Evolutionary conservation across 2,113 vertebrate species (phyloP).

Genomic region (Phrynocephalus versicolor): DNA sequence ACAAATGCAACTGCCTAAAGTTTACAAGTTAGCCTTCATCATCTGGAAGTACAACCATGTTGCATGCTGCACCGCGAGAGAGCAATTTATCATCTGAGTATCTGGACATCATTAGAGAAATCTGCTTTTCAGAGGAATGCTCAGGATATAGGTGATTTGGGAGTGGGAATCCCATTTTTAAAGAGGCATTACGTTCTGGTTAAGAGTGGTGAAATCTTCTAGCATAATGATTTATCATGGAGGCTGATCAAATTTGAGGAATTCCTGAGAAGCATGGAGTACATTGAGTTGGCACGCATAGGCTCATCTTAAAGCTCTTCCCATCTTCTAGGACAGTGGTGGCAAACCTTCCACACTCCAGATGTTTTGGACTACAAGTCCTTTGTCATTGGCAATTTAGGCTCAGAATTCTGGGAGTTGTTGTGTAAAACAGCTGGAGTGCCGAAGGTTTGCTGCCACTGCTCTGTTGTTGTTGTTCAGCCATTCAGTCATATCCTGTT

Average conservation of each 20-base stretch:
- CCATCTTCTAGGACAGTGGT: background rate
- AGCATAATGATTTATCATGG: background rate
- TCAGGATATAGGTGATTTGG: background rate
- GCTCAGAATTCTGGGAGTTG: too few species aligned
- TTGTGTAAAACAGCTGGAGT: too few species aligned
- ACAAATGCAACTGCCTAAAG: background rate
- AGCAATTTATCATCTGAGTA: slow-evolving; percentile 28
- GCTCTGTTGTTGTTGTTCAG: too few species aligned
- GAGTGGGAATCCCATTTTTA: too few species aligned
- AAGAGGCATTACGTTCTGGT: too few species aligned
- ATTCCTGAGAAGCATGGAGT: background rate
- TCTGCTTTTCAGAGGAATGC: slow-evolving; percentile 20
- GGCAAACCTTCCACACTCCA: too few species aligned
- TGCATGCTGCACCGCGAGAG: slow-evolving; percentile 11
- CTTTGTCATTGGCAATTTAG: too few species aligned
- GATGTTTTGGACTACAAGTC: too few species aligned
- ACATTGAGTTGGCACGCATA: background rate
- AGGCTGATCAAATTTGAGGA: background rate
- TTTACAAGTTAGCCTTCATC: background rate
- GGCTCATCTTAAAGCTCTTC: background rate
- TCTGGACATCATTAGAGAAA: slow-evolving; percentile 32
- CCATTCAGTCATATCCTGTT: too few species aligned
- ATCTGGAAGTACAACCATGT: background rate
- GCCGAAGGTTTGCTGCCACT: too few species aligned
- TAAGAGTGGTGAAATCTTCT: background rate